A percentile compares a stretch with the other conserved stretches of the same genome.
Evolutionary conservation across 2,888 invertebrate species (phyloP).

Genomic region (Drosophila yooni): DNA sequence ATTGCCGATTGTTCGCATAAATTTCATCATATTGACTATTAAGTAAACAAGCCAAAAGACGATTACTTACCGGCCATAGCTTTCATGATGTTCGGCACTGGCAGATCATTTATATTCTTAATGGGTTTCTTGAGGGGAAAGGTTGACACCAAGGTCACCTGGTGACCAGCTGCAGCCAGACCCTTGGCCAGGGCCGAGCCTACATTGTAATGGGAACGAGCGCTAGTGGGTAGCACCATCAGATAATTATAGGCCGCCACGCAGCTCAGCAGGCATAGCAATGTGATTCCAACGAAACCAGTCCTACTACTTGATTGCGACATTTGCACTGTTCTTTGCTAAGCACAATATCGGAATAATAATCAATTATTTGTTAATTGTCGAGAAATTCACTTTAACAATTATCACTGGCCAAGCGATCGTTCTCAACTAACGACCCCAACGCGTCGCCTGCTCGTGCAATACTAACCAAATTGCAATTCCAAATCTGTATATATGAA

Average conservation of each 20-base stretch:
- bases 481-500: constrained; percentile 2
- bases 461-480: constrained; percentile 35
- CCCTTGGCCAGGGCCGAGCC: constrained; percentile 82
- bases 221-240: constrained; percentile 65
- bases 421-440: background rate
- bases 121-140: constrained; percentile 77
- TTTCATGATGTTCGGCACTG: constrained; percentile 31
- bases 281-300: constrained; percentile 39
- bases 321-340: constrained; percentile 35
- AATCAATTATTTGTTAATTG: background rate
- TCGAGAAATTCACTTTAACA: constrained; percentile 10
- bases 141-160: constrained; percentile 83
- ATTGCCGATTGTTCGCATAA: background rate
- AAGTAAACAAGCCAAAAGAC: background rate
- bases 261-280: constrained; percentile 54
- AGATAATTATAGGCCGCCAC: constrained; percentile 71
- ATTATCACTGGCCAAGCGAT: background rate
- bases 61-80: constrained; percentile 57
- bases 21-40: background rate
- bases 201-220: constrained; percentile 80
- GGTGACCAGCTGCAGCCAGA: constrained; percentile 83
- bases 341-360: constrained; percentile 3
- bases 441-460: constrained; percentile 10
- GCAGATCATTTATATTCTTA: constrained; percentile 75
- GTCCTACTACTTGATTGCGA: constrained; percentile 35